Evolutionary conservation across 2,113 vertebrate species (phyloP), one percentile per base, ranked within the genome.

Genomic region (Falcunculus frontatus): DNA sequence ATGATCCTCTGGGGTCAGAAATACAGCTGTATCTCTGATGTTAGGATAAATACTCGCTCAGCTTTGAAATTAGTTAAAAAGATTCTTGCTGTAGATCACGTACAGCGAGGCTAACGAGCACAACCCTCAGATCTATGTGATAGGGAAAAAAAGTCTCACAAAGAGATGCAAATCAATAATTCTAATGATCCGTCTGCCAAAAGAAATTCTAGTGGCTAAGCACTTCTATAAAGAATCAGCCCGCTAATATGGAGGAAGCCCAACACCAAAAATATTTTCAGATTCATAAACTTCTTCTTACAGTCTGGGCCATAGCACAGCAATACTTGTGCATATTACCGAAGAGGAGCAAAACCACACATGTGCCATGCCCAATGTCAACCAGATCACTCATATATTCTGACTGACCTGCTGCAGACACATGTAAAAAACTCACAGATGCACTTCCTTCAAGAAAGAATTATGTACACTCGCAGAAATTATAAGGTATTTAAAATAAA

Each of bases 1-100:
- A 81, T 41, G 21, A 87, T 80, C 80, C 52, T 90, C 69, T 62
- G 87, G 87, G 88, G 86, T 95, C 90, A 96, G 77, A 87, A 95
- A 95, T 53, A 26, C 83, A 93, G 90, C 86, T 95, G 83, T 93
- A 93, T 64, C 64, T 72, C 85, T 87, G 79, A 90, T 84, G 68
- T 81, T 80, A 60, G 68, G 92, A 90, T 86, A 94, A 92, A 92
- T 83, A 80, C 18, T 84, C 0, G 0, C n/a, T 86, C n/a, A 60
- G 72, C 80, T 95, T 84, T 93, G 60, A 95, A 94, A 91, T 86
- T 50, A 72, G 44, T 63, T 86, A 12, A 85, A 81, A 93, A 68
- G 56, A n/a, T 49, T 81, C 68, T 84, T 89, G 44, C 60, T 92
- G 16, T 39, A 35, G 49, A 93, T 87, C 80, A 84, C 13, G 41